Evolutionary conservation across 2,888 invertebrate species (phyloP).

Genomic region (Synanthedon formicaeformis): DNA sequence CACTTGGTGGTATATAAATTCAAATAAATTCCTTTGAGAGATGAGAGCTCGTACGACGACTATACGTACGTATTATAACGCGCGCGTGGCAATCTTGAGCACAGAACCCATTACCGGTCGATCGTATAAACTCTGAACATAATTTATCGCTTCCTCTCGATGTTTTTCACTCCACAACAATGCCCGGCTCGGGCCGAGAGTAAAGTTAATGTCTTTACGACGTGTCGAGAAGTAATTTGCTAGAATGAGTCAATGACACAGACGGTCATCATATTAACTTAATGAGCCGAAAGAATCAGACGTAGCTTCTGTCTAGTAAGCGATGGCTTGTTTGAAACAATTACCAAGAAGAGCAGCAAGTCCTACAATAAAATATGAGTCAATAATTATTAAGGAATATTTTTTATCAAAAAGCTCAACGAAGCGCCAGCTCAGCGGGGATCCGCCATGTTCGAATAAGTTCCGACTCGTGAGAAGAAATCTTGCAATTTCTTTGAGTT

Average conservation of each 20-base stretch:
- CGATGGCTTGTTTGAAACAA: no score
- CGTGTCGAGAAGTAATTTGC: slow-evolving; percentile 50
- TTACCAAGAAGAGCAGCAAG: no score
- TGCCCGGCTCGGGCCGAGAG: slow-evolving; percentile 39
- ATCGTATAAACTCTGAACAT: slow-evolving; percentile 64
- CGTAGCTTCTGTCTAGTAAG: no score
- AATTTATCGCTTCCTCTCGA: slow-evolving; percentile 65
- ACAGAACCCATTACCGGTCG: slow-evolving; percentile 48
- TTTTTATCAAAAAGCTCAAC: no score
- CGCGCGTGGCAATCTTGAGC: slow-evolving; percentile 28
- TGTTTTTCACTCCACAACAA: slow-evolving; percentile 63
- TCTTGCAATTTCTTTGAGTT: slow-evolving; percentile 41
- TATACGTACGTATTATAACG: slow-evolving; percentile 9
- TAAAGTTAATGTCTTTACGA: slow-evolving; percentile 58
- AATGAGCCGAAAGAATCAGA: no score
- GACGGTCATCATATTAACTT: slow-evolving; percentile 4
- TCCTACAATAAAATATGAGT: no score
- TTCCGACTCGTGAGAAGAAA: slow-evolving; percentile 43
- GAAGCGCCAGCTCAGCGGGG: slow-evolving; percentile 24
- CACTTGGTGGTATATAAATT: slow-evolving; percentile 6
- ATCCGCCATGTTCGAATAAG: slow-evolving; percentile 11
- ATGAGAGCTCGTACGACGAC: slow-evolving; percentile 19
- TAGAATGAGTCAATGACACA: slow-evolving; percentile 31
- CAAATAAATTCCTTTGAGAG: slow-evolving; percentile 13
- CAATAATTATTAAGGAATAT: no score